Conservation (phyloP, 2,113 vertebrate genomes). For the Pelmatolapia mariae region DNA sequence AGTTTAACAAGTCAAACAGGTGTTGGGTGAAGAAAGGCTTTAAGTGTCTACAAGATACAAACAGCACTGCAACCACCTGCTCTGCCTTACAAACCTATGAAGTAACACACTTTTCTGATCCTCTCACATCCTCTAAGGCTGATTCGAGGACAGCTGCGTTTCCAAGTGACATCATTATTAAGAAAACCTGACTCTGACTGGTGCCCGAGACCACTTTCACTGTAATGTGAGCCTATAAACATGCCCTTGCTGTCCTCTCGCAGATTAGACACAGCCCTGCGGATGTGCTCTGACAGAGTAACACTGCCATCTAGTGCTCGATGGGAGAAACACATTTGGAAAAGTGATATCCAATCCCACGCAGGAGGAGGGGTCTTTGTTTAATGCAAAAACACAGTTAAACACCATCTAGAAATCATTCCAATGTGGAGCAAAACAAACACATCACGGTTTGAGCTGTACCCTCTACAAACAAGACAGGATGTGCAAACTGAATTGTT, state of each 20-base stretch:
- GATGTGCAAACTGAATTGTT: neutral
- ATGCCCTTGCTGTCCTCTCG: neutral
- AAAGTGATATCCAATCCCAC: neutral
- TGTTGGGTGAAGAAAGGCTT: neutral
- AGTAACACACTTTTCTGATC: neutral
- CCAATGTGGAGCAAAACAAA: constrained; percentile 31
- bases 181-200: neutral
- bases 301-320: constrained; percentile 55
- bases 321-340: neutral
- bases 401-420: neutral
- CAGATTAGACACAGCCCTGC: neutral
- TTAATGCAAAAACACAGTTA: neutral
- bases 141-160: neutral
- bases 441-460: neutral
- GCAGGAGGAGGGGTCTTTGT: neutral
- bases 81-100: neutral
- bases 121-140: neutral
- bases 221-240: neutral
- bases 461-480: neutral
- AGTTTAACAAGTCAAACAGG: neutral
- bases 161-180: neutral
- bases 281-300: neutral
- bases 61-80: neutral
- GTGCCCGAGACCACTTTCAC: neutral
- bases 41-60: neutral